These are phyloP conservation scores for Aelia acuminata DNA, from an alignment of 2,888 invertebrate species.

Conservation along the genomic window DNA sequence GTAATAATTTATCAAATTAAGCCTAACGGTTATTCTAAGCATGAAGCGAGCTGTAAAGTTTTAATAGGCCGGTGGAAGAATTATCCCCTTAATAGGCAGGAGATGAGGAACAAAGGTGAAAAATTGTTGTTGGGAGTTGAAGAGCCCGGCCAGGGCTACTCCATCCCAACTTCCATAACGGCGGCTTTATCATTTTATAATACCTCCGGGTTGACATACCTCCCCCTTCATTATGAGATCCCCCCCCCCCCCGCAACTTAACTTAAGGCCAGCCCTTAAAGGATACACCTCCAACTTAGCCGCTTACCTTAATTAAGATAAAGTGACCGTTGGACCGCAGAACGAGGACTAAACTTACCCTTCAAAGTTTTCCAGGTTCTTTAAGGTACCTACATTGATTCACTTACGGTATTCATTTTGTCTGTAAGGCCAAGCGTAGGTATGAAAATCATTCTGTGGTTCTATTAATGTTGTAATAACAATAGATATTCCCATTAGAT, in stretches of 20 bases:
- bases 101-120: constrained; percentile 40
- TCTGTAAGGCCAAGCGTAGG: not conserved
- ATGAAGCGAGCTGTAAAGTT: constrained; percentile 8
- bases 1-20: constrained; percentile 4
- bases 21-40: constrained; percentile 7
- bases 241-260: not conserved
- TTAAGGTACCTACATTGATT: constrained; percentile 13
- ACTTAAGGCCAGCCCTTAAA: not conserved
- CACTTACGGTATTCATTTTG: not conserved
- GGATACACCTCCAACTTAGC: constrained; percentile 49
- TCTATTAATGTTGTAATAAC: too few relatives aligned
- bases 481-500: too few relatives aligned
- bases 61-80: not conserved
- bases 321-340: constrained; percentile 48
- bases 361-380: not conserved
- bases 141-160: not conserved
- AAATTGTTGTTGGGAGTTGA: constrained; percentile 34
- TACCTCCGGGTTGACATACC: not conserved
- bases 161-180: not conserved
- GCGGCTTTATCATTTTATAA: constrained; percentile 50
- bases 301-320: constrained; percentile 50
- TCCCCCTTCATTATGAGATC: constrained; percentile 8
- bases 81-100: constrained; percentile 8
- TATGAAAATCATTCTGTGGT: too few relatives aligned
- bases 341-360: constrained; percentile 32